phyloP scores from a whole-genome alignment of 2,113 vertebrate species.

The Eurypyga helias region DNA sequence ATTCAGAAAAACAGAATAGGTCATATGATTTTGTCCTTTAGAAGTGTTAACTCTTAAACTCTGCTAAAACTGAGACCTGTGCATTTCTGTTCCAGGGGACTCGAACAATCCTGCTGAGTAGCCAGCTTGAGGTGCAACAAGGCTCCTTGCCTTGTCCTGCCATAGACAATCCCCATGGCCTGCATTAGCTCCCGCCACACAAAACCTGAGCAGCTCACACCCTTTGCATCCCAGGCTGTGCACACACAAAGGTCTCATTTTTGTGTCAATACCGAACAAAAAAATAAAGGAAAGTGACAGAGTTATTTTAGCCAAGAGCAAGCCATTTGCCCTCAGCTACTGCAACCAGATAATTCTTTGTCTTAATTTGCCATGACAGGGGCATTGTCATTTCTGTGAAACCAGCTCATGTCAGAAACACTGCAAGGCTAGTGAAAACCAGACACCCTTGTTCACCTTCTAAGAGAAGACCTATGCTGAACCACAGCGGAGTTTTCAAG shows the following conservation, averaged over 20 bases:
- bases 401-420: background rate
- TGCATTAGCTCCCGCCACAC: rapidly evolving
- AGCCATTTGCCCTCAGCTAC: background rate
- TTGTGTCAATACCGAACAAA: background rate
- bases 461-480: background rate
- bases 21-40: background rate
- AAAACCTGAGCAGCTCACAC: background rate
- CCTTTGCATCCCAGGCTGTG: background rate
- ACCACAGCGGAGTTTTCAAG: rapidly evolving
- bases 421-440: background rate
- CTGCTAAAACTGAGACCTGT: background rate
- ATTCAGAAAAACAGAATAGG: background rate
- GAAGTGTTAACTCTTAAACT: background rate
- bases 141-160: background rate
- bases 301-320: background rate
- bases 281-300: background rate
- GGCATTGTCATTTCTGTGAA: background rate
- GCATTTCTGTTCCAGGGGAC: background rate
- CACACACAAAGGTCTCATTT: background rate
- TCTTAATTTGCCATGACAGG: background rate
- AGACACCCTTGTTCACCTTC: background rate
- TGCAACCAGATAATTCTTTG: background rate
- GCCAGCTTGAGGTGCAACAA: background rate
- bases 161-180: rapidly evolving
- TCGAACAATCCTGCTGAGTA: background rate